Conservation (phyloP, 2,797 vertebrate genomes). For the Alosa sapidissima region DNA sequence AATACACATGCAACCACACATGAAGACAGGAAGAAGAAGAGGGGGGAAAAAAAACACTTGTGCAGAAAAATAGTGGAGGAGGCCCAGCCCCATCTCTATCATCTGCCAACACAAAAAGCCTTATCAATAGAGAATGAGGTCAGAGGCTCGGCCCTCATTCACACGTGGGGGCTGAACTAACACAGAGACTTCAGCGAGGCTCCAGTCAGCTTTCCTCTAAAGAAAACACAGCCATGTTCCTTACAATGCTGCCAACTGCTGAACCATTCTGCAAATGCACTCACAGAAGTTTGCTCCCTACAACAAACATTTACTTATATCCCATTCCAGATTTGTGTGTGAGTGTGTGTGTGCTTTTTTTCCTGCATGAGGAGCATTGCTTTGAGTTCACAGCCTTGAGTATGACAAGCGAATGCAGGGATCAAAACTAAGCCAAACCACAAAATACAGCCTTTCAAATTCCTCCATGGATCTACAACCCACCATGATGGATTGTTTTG, state of each 20-base stretch:
- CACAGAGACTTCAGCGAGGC: slow-evolving; percentile 30
- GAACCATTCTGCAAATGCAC: slow-evolving; percentile 16
- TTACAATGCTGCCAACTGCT: slow-evolving; percentile 5
- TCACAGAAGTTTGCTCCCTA: background rate
- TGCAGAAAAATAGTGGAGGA: slow-evolving; percentile 23
- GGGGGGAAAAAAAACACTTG: background rate
- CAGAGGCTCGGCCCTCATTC: slow-evolving; percentile 33
- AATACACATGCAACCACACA: slow-evolving; percentile 12
- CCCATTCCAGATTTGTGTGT: slow-evolving; percentile 5
- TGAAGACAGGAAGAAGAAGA: background rate
- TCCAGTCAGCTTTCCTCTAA: slow-evolving; percentile 26
- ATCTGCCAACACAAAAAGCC: slow-evolving; percentile 35
- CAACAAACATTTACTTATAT: slow-evolving; percentile 24
- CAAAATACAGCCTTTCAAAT: slow-evolving; percentile 22
- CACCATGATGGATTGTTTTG: background rate
- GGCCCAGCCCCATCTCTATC: slow-evolving; percentile 26
- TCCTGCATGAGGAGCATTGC: slow-evolving; percentile 5
- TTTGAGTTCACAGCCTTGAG: slow-evolving; percentile 19
- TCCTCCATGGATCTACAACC: background rate
- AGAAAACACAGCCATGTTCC: slow-evolving; percentile 22
- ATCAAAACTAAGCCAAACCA: slow-evolving; percentile 8
- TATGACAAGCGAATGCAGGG: slow-evolving; percentile 20
- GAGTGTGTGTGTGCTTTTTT: background rate
- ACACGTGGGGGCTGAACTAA: slow-evolving; percentile 33
- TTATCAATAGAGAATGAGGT: slow-evolving; percentile 45